Evolutionary conservation across 37 sponge, comb jelly and placozoan species (phyloP).

Genomic region (Tethya wilhelma): DNA sequence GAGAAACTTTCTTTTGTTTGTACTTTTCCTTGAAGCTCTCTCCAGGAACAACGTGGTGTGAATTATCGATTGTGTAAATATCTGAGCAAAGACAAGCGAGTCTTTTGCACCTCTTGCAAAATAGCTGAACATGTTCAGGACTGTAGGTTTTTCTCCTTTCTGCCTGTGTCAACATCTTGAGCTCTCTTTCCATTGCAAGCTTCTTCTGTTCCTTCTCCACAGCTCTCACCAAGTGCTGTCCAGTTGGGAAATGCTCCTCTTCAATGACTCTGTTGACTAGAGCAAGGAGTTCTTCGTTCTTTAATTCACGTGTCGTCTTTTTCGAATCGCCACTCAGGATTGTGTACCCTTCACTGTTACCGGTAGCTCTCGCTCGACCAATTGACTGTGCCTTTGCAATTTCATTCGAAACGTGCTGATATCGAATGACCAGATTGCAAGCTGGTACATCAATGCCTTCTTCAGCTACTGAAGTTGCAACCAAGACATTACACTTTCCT

Average conservation of each 20-base stretch:
- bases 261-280: slow-evolving; percentile 20
- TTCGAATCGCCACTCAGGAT: slow-evolving; percentile 36
- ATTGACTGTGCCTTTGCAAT: slow-evolving; percentile 67
- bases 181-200: neutral
- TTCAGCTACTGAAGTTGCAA: slow-evolving; percentile 78
- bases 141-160: neutral
- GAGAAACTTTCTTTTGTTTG: neutral
- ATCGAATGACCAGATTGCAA: slow-evolving; percentile 84
- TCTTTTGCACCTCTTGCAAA: slow-evolving; percentile 55
- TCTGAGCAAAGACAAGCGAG: slow-evolving; percentile 60
- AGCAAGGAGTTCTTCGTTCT: slow-evolving; percentile 6
- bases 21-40: slow-evolving; percentile 15
- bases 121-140: slow-evolving; percentile 8
- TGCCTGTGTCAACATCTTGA: neutral
- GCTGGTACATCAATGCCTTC: slow-evolving; percentile 79
- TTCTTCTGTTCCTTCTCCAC: neutral
- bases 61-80: neutral
- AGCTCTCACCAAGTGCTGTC: neutral
- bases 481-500: slow-evolving; percentile 65
- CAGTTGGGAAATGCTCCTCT: slow-evolving; percentile 23
- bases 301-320: slow-evolving; percentile 20
- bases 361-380: slow-evolving; percentile 75
- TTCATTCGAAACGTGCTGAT: slow-evolving; percentile 70
- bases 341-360: slow-evolving; percentile 51
- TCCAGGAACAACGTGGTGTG: slow-evolving; percentile 1